Percentiles rank a stretch among this genome's conserved stretches.
These are phyloP conservation scores for Drosophila hamatofila DNA, from an alignment of 2,888 invertebrate species.

Conservation along the genomic window DNA sequence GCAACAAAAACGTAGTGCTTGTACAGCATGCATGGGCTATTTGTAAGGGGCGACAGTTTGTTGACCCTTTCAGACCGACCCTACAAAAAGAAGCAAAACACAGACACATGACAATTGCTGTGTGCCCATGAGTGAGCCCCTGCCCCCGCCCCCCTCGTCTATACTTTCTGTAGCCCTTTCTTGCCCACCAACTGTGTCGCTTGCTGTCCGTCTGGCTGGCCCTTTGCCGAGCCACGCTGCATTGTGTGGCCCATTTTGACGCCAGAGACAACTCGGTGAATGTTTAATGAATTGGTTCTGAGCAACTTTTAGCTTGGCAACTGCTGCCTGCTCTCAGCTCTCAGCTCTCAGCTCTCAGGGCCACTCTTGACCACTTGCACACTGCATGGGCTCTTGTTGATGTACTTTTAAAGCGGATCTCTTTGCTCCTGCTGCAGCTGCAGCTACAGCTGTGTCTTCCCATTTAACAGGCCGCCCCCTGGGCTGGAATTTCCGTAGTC, in stretches of 20 bases:
- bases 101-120: slow-evolving; percentile 59
- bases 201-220: slow-evolving; percentile 15
- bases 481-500: slow-evolving; percentile 28
- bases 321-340: slow-evolving; percentile 7
- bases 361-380: slow-evolving; percentile 42
- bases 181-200: slow-evolving; percentile 10
- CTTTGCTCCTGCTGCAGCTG: slow-evolving; percentile 9
- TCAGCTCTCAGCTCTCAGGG: slow-evolving; percentile 14
- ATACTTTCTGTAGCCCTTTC: slow-evolving; percentile 10
- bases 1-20: slow-evolving; percentile 6
- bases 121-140: slow-evolving; percentile 25
- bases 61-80: slow-evolving; percentile 56
- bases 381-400: slow-evolving; percentile 38
- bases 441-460: slow-evolving; percentile 17
- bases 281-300: slow-evolving; percentile 73
- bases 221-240: slow-evolving; percentile 38
- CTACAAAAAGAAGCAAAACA: slow-evolving; percentile 21
- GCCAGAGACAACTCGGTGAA: slow-evolving; percentile 66
- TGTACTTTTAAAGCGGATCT: slow-evolving; percentile 37
- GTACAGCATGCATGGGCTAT: slow-evolving; percentile 41
- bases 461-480: not conserved
- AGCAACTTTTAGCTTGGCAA: slow-evolving; percentile 58
- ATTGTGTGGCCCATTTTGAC: slow-evolving; percentile 62
- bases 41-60: slow-evolving; percentile 63
- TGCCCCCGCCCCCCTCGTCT: not conserved